phyloP scores from a whole-genome alignment of 2,797 vertebrate species.

The Syngnathus rostellatus region DNA sequence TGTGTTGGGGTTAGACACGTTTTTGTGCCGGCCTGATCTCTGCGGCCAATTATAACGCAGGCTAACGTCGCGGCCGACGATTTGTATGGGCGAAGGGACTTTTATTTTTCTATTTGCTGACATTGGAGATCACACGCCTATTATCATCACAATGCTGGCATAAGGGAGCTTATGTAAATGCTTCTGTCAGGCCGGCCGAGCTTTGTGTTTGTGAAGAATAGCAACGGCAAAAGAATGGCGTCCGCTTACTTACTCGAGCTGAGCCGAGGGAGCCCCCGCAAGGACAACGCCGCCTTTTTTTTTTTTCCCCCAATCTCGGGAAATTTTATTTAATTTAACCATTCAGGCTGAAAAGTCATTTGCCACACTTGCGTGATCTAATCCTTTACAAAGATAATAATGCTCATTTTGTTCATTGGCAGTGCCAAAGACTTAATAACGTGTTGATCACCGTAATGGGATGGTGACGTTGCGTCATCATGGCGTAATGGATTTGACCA shows the following conservation, averaged over 20 bases:
- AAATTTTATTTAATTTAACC: conserved; percentile 47
- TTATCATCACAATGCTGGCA: conserved; percentile 60
- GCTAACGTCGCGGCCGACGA: conserved; percentile 57
- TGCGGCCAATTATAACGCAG: conserved; percentile 58
- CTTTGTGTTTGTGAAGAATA: conserved; percentile 59
- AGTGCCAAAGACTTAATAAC: background rate
- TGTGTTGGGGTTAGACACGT: conserved; percentile 6
- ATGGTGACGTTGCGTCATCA: background rate
- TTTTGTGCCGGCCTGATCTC: conserved; percentile 54
- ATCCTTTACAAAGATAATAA: background rate
- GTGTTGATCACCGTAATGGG: background rate
- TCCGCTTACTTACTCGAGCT: conserved; percentile 32
- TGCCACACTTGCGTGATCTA: background rate
- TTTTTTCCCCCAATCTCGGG: conserved; percentile 10
- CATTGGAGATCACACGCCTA: conserved; percentile 61
- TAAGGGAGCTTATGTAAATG: conserved; percentile 64
- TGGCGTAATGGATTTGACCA: background rate
- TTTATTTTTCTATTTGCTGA: conserved; percentile 46
- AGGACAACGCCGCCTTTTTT: conserved; percentile 38
- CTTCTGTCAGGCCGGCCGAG: conserved; percentile 48
- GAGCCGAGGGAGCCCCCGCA: conserved; percentile 30
- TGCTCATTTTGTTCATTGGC: background rate
- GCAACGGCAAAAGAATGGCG: conserved; percentile 21
- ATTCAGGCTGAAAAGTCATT: conserved; percentile 20
- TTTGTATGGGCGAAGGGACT: conserved; percentile 58